A percentile compares a stretch with the other conserved stretches of the same genome.
These are phyloP conservation scores for Lymantria monacha DNA, from an alignment of 2,888 invertebrate genomes.

Conservation along the genomic window DNA sequence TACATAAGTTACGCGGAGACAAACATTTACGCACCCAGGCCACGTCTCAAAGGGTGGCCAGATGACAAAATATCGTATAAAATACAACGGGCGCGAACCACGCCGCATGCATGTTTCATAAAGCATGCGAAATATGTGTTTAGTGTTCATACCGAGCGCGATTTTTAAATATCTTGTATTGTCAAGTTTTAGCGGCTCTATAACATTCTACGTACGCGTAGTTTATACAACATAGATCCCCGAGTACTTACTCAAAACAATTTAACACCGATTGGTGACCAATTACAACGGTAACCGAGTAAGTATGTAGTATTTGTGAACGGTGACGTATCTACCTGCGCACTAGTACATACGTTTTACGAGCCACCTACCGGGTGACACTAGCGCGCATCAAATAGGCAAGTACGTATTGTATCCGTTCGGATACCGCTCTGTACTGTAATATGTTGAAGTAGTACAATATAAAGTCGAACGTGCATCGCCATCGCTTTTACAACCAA, in stretches of 20 bases:
- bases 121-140: slow-evolving; percentile 57
- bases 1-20: slow-evolving; percentile 30
- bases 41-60: slow-evolving; percentile 60
- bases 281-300: no score
- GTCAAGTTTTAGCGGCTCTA: slow-evolving; percentile 1
- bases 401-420: no score
- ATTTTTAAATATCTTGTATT: slow-evolving; percentile 28
- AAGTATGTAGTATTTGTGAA: no score
- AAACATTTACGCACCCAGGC: slow-evolving; percentile 49
- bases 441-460: slow-evolving; percentile 10
- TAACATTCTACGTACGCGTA: not conserved
- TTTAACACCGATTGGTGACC: no score
- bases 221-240: no score
- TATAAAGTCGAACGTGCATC: slow-evolving; percentile 7
- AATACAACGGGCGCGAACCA: slow-evolving; percentile 53
- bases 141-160: slow-evolving; percentile 40
- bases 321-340: no score
- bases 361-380: no score
- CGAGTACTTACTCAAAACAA: no score
- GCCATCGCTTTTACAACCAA: slow-evolving; percentile 11
- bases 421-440: not conserved
- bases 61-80: slow-evolving; percentile 70
- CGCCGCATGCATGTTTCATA: slow-evolving; percentile 64
- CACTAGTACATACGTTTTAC: no score
- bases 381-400: no score